Evolutionary conservation across 35 echinoderm and acorn worm species (phyloP), one percentile per base, ranked within the genome.

Genomic region (Ophiothrix spiculata): DNA sequence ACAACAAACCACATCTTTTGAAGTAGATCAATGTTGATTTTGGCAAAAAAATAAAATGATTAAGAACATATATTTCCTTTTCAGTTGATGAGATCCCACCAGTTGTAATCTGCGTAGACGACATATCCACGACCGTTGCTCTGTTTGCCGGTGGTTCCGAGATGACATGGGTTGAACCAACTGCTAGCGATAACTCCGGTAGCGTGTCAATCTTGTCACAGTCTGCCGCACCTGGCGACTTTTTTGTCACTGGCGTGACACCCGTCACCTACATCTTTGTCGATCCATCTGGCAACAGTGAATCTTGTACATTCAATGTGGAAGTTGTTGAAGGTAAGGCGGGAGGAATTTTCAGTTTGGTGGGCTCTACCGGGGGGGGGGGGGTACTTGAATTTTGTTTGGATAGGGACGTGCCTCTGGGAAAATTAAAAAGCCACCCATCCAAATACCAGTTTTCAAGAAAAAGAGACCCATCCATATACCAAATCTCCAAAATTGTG

Each of bases 131-230:
- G 23, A 29, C 91, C 28, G 82, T 88, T 10, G 37, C 86, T 16
- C 39, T 77, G 40, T 85, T 81, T 32, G 32, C 45, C 28, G 12
- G 34, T 40, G 64, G 76, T 56, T 56, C 79, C 17, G 37, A 64
- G 33, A 86, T 91, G 17, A 89, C 40, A 19, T 96, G 93, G 93
- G 31, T 39, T 40, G 81, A 88, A 76, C 93, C 93, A 13, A 96
- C 93, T 36, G 89, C 90, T 31, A 85, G 35, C 23, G 93, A 96
- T 88, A 88, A 91, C 77, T 92, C 91, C 40, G 86, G 86, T 36
- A n/a, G n/a, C n/a, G 38, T 49, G 11, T 31, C 31, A n/a, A 37
- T 75, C 33, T 37, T 33, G 60, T 76, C 80, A 16, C 25, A 56
- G 25, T 56, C 77, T 15, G 38, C 1, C 0, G 38, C 34, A 0